Conservation (phyloP, 2,888 invertebrate species). For the Tillus elongatus region DNA sequence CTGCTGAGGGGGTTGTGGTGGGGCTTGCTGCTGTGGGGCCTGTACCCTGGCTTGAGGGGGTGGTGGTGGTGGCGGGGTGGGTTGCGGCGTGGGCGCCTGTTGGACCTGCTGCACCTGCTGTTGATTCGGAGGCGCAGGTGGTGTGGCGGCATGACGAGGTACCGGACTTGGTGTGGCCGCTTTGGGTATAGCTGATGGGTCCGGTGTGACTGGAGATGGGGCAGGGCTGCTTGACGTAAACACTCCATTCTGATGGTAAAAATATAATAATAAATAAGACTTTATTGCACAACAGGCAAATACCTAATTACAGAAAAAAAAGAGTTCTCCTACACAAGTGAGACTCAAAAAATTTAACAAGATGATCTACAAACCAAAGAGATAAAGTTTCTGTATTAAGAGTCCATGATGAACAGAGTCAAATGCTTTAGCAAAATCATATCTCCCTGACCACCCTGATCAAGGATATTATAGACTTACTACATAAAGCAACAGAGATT, state of each 20-base stretch:
- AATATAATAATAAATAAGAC: constrained; percentile 8
- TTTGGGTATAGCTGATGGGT: constrained; percentile 45
- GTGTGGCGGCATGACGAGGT: constrained; percentile 45
- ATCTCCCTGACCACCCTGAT: too few relatives aligned
- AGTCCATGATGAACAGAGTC: too few relatives aligned
- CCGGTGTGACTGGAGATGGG: constrained; percentile 48
- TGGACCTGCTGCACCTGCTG: too few relatives aligned
- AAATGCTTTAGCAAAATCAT: too few relatives aligned
- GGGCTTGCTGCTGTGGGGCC: constrained; percentile 14
- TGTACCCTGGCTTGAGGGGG: constrained; percentile 30
- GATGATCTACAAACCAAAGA: too few relatives aligned
- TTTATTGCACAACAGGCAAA: too few relatives aligned
- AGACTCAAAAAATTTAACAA: too few relatives aligned
- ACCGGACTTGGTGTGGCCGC: constrained; percentile 45
- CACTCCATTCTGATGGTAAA: constrained; percentile 35
- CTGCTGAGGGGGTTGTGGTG: constrained; percentile 43
- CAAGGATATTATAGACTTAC: too few relatives aligned
- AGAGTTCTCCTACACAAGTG: too few relatives aligned
- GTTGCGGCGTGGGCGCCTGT: constrained; percentile 43
- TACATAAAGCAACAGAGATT: too few relatives aligned
- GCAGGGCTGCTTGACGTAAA: constrained; percentile 43
- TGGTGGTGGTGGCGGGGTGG: constrained; percentile 36
- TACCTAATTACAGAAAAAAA: too few relatives aligned
- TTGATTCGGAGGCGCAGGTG: constrained; percentile 42
- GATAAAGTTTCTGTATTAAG: too few relatives aligned